Base-by-base conservation (phyloP, 1,140 invertebrate species). In the Macrobrachium nipponense region DNA sequence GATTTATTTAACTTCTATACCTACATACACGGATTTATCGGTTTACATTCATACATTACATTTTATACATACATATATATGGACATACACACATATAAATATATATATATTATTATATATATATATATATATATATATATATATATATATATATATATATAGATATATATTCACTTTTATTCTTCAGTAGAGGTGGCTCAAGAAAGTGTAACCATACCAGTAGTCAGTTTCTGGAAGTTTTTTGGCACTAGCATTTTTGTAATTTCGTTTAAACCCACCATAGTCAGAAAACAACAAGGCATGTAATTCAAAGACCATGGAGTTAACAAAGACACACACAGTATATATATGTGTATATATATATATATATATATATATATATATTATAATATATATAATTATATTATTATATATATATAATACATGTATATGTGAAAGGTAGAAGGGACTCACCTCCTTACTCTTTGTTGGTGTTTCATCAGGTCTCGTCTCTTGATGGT, bases 381-480 rank as follows among this genome's bases (percentile, higher is more conserved):
- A 66, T 66, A 66, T 66, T n/a, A n/a, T n/a, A n/a, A 66, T 66
- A 14, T 66, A 66, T 66, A 17, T 66, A 66, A 7, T 7, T 66
- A 66, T 66, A 66, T n/a, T n/a, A n/a, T n/a, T 36, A 36, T 36
- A 36, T 36, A 36, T 36, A 36, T 36, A 36, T 36, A 76, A 27
- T 43, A 27, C 12, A 51, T 15, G 6, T 23, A 76, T 51, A 51
- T 36, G 59, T 8, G 44, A 18, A 44, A 20, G 18, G 51, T 11
- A 27, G 15, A 10, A 58, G 7, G 5, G 6, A 20, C 81, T 75
- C 70, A 82, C 81, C 81, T 73, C 27, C 81, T 58, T 5, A 82
- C 81, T 10, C 81, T 36, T 70, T 82, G 81, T 51, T 82, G 81
- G 59, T 82, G 81, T 23, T 82, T 82, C 81, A 82, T 82, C 2